These are phyloP conservation scores for Drosophila ogumai DNA, from an alignment of 1,140 invertebrate genomes.

Conservation along the genomic window DNA sequence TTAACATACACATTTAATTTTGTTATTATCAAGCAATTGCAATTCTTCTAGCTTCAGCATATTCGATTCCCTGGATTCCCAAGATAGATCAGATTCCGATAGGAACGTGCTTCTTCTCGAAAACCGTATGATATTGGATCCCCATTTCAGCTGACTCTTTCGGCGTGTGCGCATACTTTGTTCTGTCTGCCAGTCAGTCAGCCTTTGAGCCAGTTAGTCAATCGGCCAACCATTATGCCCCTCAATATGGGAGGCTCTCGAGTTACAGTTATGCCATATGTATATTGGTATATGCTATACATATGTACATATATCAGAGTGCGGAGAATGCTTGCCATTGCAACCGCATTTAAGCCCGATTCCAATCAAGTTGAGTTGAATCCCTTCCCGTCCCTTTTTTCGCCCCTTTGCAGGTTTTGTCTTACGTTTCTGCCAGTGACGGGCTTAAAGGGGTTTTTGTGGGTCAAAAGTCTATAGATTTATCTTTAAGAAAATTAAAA, in stretches of 20 bases:
- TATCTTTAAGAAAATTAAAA: neutral
- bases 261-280: slow-evolving; percentile 60
- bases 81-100: slow-evolving; percentile 18
- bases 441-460: neutral
- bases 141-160: slow-evolving; percentile 6
- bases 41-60: slow-evolving; percentile 17
- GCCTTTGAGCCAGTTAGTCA: slow-evolving; percentile 51
- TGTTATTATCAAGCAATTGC: neutral
- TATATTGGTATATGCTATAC: neutral
- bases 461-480: neutral
- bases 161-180: slow-evolving; percentile 35
- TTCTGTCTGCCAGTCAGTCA: slow-evolving; percentile 21
- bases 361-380: neutral
- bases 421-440: slow-evolving; percentile 22
- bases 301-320: slow-evolving; percentile 5
- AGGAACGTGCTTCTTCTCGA: slow-evolving; percentile 31
- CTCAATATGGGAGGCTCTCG: slow-evolving; percentile 47
- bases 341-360: slow-evolving; percentile 48
- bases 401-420: slow-evolving; percentile 42
- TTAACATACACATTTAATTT: neutral
- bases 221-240: slow-evolving; percentile 24
- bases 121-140: slow-evolving; percentile 31
- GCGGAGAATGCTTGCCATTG: slow-evolving; percentile 17
- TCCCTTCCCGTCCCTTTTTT: slow-evolving; percentile 14
- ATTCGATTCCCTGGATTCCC: slow-evolving; percentile 6